Conservation (phyloP, 2,888 invertebrate genomes). For the Allygus modestus region DNA sequence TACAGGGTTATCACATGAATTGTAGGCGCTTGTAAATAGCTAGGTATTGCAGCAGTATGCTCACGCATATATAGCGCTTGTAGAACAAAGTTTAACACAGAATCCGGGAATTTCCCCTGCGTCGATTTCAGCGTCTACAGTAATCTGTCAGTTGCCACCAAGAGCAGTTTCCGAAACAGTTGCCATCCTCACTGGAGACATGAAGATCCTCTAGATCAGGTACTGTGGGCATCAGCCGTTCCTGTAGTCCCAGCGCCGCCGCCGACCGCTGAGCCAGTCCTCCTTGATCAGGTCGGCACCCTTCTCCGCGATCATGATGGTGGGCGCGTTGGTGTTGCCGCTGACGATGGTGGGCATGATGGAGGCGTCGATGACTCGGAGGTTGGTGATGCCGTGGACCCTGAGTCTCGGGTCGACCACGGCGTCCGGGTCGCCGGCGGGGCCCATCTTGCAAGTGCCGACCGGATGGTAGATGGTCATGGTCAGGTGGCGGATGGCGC, state of each 20-base stretch:
- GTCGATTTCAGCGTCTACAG: too few species aligned
- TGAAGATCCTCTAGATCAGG: too few species aligned
- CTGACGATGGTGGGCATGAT: slow-evolving; percentile 94
- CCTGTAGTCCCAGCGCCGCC: slow-evolving; percentile 47
- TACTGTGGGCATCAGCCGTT: too few species aligned
- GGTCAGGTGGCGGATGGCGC: slow-evolving; percentile 90
- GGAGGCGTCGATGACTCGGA: slow-evolving; percentile 91
- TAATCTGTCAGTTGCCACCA: too few species aligned
- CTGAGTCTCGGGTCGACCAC: slow-evolving; percentile 89
- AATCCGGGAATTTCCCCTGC: too few species aligned
- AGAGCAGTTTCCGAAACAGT: too few species aligned
- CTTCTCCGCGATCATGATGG: slow-evolving; percentile 95
- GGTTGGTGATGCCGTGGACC: slow-evolving; percentile 86
- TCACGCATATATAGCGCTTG: too few species aligned
- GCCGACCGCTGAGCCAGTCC: slow-evolving; percentile 80
- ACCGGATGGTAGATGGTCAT: slow-evolving; percentile 95
- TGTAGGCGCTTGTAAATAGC: too few species aligned
- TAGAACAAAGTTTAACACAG: too few species aligned
- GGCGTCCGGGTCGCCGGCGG: slow-evolving; percentile 85
- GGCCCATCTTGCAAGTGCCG: slow-evolving; percentile 94
- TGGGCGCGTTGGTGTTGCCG: slow-evolving; percentile 94
- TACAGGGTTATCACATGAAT: too few species aligned
- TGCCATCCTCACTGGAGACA: too few species aligned
- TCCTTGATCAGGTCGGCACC: slow-evolving; percentile 91
- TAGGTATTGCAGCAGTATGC: too few species aligned